These are phyloP conservation scores for Limulus polyphemus DNA, from an alignment of 2,888 invertebrate genomes.

Conservation along the genomic window DNA sequence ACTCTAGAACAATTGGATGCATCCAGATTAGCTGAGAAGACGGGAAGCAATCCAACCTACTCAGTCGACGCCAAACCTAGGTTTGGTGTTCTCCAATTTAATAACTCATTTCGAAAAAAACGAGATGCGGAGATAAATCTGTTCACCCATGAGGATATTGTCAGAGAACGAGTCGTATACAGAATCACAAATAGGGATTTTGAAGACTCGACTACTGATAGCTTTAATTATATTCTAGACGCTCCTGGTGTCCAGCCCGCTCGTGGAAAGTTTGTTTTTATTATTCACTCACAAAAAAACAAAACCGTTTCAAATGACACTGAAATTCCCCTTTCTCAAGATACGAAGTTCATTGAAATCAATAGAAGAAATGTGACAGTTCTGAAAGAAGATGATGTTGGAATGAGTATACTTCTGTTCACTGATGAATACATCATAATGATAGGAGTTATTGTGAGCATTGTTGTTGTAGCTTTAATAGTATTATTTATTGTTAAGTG, in stretches of 20 bases:
- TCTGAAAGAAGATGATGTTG: not conserved
- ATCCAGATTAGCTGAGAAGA: constrained; percentile 61
- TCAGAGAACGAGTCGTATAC: constrained; percentile 57
- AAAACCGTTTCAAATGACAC: constrained; percentile 2
- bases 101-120: constrained; percentile 38
- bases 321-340: not conserved
- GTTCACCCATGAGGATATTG: constrained; percentile 79
- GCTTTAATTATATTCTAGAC: constrained; percentile 60
- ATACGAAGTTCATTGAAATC: too few relatives aligned
- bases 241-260: constrained; percentile 79
- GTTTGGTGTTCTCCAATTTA: constrained; percentile 60
- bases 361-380: not conserved
- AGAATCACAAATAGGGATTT: constrained; percentile 12
- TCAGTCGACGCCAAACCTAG: constrained; percentile 59
- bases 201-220: constrained; percentile 45
- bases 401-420: constrained; percentile 38
- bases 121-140: constrained; percentile 9
- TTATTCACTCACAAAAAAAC: constrained; percentile 25
- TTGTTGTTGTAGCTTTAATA: constrained; percentile 43
- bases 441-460: constrained; percentile 45
- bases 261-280: constrained; percentile 49
- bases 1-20: constrained; percentile 61
- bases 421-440: constrained; percentile 52
- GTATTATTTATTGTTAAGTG: constrained; percentile 35
- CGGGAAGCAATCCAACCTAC: constrained; percentile 75